Conservation (phyloP, 2,888 invertebrate genomes). For the Dione juno region DNA sequence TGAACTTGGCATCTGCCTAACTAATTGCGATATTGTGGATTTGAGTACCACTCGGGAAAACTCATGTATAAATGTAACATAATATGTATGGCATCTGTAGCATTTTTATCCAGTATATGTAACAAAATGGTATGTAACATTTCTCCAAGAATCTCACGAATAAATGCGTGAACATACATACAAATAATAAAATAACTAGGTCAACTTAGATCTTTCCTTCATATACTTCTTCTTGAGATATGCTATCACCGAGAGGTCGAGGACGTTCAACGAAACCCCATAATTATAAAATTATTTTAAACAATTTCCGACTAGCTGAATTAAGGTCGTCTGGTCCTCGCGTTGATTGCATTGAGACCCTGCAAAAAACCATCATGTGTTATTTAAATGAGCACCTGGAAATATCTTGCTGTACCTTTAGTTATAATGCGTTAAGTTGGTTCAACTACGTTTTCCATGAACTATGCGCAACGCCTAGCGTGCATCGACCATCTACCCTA, state of each 20-base stretch:
- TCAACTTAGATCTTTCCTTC: no score
- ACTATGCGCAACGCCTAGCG: conserved; percentile 52
- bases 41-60: background rate
- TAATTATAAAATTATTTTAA: conserved; percentile 35
- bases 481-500: conserved; percentile 61
- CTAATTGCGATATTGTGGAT: background rate
- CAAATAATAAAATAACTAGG: no score
- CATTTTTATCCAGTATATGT: no score
- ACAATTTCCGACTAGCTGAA: conserved; percentile 27
- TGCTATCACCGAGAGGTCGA: conserved; percentile 28
- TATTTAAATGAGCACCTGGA: conserved; percentile 10
- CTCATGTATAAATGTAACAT: no score
- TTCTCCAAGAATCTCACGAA: no score
- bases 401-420: conserved; percentile 5
- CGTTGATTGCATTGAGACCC: background rate
- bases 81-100: no score
- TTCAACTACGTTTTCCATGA: conserved; percentile 53
- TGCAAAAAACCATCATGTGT: background rate
- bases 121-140: no score
- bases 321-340: conserved; percentile 34
- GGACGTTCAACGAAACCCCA: conserved; percentile 19
- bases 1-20: background rate
- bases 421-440: background rate
- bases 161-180: no score
- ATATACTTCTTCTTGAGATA: no score